Conservation (phyloP, 2,113 vertebrate genomes). For the Camelus bactrianus region DNA sequence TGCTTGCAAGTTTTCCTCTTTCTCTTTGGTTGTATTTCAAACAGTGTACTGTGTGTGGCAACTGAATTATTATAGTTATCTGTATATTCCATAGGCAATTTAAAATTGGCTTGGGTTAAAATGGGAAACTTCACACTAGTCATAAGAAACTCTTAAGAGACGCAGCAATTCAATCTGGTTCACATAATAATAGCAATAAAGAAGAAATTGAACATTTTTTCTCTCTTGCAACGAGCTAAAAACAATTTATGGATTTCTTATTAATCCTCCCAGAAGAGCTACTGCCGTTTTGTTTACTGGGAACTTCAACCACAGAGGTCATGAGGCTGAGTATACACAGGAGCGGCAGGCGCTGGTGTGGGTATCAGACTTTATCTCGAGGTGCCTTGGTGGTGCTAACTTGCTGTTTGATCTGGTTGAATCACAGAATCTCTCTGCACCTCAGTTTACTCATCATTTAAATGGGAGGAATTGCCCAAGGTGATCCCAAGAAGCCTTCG, state of each 20-base stretch:
- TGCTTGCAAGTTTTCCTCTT: background rate
- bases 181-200: conserved; percentile 67
- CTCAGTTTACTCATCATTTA: background rate
- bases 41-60: background rate
- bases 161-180: conserved; percentile 48
- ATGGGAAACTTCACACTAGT: conserved; percentile 30
- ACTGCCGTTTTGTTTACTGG: background rate
- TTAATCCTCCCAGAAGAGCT: conserved; percentile 47
- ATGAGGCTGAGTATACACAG: background rate
- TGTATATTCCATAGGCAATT: conserved; percentile 42
- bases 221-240: background rate
- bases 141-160: conserved; percentile 54
- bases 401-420: background rate
- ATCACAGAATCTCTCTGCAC: background rate
- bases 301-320: background rate
- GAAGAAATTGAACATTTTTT: conserved; percentile 45
- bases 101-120: conserved; percentile 58
- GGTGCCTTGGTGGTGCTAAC: background rate
- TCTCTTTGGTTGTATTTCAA: background rate
- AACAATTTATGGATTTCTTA: conserved; percentile 50
- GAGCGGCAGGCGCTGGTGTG: background rate
- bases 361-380: background rate
- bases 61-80: conserved; percentile 56
- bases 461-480: background rate
- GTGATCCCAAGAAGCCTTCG: background rate